These are phyloP conservation scores for Empis stercorea DNA, from an alignment of 2,888 invertebrate genomes.

Conservation along the genomic window DNA sequence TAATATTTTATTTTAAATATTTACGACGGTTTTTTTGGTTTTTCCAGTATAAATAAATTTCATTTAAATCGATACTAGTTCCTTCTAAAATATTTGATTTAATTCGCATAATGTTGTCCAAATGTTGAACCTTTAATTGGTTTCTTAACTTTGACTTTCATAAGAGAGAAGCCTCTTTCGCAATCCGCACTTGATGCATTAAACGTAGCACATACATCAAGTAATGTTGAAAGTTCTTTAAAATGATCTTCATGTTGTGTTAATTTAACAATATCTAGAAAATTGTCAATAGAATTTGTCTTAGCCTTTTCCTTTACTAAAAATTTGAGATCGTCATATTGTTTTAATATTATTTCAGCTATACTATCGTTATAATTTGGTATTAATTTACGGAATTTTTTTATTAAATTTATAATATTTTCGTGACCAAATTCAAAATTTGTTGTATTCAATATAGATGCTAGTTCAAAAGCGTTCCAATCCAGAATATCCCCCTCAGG, in stretches of 20 bases:
- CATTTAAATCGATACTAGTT: constrained; percentile 3
- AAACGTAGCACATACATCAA: constrained; percentile 4
- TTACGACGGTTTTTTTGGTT: background rate
- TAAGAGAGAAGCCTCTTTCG: background rate
- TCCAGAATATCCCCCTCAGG: constrained; percentile 1
- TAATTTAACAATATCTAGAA: background rate
- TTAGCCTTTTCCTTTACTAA: constrained; percentile 3
- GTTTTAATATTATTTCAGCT: background rate
- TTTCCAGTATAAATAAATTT: constrained; percentile 2
- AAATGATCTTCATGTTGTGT: background rate
- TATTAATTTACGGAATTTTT: constrained; percentile 3
- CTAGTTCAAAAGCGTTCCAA: constrained; percentile 3
- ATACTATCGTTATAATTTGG: constrained; percentile 2
- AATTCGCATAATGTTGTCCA: constrained; percentile 2
- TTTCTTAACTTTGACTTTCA: constrained; percentile 4
- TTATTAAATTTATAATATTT: constrained; percentile 1
- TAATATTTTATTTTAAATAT: background rate
- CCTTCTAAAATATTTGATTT: background rate
- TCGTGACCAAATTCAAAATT: constrained; percentile 3
- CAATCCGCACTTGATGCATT: constrained; percentile 4
- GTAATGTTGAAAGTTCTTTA: constrained; percentile 1
- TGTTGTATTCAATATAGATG: constrained; percentile 1
- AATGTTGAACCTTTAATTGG: background rate
- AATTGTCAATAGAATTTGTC: constrained; percentile 3
- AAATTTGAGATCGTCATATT: constrained; percentile 2